Base-by-base conservation (phyloP, 2,888 invertebrate genomes). In the Drosophila siamana region DNA sequence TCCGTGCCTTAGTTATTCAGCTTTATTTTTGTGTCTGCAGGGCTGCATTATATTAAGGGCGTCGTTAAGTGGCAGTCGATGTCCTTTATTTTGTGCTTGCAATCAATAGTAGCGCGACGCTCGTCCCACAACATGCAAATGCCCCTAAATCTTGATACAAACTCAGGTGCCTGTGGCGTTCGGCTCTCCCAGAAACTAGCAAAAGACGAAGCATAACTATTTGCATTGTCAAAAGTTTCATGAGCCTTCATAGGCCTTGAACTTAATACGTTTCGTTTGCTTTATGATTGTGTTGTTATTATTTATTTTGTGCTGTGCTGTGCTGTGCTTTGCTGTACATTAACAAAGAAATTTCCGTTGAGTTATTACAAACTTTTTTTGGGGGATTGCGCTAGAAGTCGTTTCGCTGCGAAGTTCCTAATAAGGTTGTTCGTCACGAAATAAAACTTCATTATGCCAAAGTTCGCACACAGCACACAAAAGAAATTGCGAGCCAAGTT, bases 391-490 rank as follows among this genome's bases (percentile, higher is more conserved):
- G 28, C 26, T 8, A 26, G 26, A 60, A 67, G 54, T 60, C 59
- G 43, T 66, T 48, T 15, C n/a, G 38, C 15, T 22, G 19, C 4
- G 1, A 56, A 62, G 40, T 56, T 63, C 40, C 41, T 70, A 74
- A 74, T 74, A 70, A 75, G 75, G 40, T 66, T 70, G 72, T 67
- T 71, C 72, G 48, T 56, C 77, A 67, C 71, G 66, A 55, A 55
- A 62, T 36, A 63, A 71, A 76, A 76, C 56, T 74, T 76, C 72
- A 76, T 75, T 74, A 69, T 54, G 40, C 19, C 22, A 60, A 50
- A 69, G 70, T 74, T 74, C 51, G 43, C 33, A 33, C 9, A 7
- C 66, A 54, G 56, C 56, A 61, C 46, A 57, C 56, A 44, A 28
- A 69, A 74, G 69, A 60, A 55, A 64, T 68, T 30, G 28, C 16